phyloP scores from a whole-genome alignment of 2,888 invertebrate species.

The Catocala nupta region DNA sequence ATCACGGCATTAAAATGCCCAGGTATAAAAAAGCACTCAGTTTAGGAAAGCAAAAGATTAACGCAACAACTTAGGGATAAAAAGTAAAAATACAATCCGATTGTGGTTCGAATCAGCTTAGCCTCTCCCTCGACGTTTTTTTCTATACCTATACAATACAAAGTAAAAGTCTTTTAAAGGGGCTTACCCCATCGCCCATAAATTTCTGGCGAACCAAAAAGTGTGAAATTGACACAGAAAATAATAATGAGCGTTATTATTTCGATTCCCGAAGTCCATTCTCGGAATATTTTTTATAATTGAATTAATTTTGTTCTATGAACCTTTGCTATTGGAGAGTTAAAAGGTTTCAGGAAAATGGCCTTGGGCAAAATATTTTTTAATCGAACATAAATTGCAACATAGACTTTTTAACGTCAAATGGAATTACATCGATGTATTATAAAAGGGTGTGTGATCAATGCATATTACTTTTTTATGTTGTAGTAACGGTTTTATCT shows the following conservation, averaged over 20 bases:
- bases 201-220: conserved; percentile 41
- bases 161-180: conserved; percentile 32
- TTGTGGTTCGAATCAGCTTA: conserved; percentile 62
- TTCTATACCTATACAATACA: conserved; percentile 12
- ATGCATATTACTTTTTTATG: too few species aligned
- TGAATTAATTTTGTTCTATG: conserved; percentile 21
- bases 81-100: conserved; percentile 54
- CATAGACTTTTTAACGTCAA: too few species aligned
- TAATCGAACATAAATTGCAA: neutral
- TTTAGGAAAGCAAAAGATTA: conserved; percentile 52
- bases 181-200: conserved; percentile 39
- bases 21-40: conserved; percentile 41
- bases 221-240: conserved; percentile 33
- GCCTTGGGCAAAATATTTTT: neutral
- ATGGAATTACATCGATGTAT: too few species aligned
- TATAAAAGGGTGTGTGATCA: too few species aligned
- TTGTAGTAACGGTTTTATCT: too few species aligned
- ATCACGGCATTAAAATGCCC: conserved; percentile 34
- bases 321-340: conserved; percentile 11
- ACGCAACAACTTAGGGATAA: conserved; percentile 20
- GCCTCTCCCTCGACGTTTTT: conserved; percentile 45
- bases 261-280: conserved; percentile 9
- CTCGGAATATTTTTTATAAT: conserved; percentile 21
- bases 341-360: conserved; percentile 7
- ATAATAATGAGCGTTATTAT: conserved; percentile 25